Evolutionary conservation across 2,797 vertebrate species (phyloP).

Genomic region (Spinus pinus): DNA sequence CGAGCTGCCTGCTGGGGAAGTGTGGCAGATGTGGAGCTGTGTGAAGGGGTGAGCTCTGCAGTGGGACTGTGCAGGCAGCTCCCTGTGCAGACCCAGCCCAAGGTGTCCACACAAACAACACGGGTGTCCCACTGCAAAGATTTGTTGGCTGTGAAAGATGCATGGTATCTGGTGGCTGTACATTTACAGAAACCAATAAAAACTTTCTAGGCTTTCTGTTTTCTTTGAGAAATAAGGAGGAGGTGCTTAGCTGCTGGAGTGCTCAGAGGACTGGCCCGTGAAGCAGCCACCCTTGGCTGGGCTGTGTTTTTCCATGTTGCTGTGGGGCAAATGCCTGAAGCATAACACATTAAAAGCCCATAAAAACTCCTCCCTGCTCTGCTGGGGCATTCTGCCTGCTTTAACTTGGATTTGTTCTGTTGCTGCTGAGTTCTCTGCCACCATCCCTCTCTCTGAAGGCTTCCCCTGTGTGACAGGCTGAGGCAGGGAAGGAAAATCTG

Average conservation of each 20-base stretch:
- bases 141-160: neutral
- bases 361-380: neutral
- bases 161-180: neutral
- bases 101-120: rapidly evolving
- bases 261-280: neutral
- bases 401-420: neutral
- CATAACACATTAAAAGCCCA: neutral
- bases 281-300: neutral
- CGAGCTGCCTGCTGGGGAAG: neutral
- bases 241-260: neutral
- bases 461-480: neutral
- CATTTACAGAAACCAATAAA: neutral
- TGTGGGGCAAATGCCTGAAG: neutral
- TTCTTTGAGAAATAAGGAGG: neutral
- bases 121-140: rapidly evolving
- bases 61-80: neutral
- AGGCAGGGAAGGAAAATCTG: neutral
- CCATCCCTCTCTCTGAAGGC: neutral
- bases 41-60: neutral
- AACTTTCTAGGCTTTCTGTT: neutral
- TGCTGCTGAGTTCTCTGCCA: neutral
- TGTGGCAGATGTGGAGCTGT: neutral
- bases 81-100: neutral
- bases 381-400: neutral
- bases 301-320: neutral